phyloP scores from a whole-genome alignment of 1,140 invertebrate species.

The Laupala kohalensis region DNA sequence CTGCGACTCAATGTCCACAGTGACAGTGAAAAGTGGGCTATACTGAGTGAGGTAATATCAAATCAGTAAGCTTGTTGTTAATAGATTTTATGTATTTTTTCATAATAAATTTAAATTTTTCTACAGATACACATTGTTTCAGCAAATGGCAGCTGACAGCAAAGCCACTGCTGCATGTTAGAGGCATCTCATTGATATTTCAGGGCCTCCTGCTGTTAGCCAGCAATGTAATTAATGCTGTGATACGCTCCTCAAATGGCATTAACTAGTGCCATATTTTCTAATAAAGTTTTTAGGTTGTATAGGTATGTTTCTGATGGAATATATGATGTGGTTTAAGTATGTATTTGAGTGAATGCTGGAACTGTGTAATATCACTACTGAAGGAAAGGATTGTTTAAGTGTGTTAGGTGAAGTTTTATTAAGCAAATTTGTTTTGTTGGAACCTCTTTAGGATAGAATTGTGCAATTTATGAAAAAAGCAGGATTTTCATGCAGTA shows the following conservation, averaged over 20 bases:
- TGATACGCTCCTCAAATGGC: not conserved
- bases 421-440: not conserved
- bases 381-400: not conserved
- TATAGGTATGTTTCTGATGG: not conserved
- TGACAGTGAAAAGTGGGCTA: conserved; percentile 78
- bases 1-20: conserved; percentile 63
- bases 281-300: not conserved
- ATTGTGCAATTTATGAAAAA: not conserved
- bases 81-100: not conserved
- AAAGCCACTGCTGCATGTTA: not conserved
- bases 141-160: not conserved
- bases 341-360: not conserved
- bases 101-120: not conserved
- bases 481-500: not conserved
- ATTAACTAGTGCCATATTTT: not conserved
- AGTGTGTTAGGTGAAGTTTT: not conserved
- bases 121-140: not conserved
- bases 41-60: conserved; percentile 70
- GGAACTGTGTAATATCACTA: not conserved
- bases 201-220: not conserved
- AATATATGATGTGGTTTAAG: not conserved
- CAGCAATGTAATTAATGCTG: not conserved
- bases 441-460: not conserved
- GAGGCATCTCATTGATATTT: not conserved
- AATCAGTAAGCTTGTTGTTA: not conserved